Evolutionary conservation across 37 sponge, comb jelly and placozoan genomes (phyloP).

Genomic region (Spongia lamella): DNA sequence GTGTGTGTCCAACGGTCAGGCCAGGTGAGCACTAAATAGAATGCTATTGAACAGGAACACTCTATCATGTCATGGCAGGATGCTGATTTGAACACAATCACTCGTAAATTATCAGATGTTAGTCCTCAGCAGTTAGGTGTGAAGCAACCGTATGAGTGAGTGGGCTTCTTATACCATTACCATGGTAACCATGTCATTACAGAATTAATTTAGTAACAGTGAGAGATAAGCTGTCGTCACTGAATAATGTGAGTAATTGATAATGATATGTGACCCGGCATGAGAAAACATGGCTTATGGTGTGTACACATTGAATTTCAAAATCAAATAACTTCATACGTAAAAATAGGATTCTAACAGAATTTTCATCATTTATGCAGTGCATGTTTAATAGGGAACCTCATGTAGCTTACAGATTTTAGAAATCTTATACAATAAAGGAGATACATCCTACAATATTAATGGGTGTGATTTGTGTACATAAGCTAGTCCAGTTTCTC

Average conservation of each 20-base stretch:
- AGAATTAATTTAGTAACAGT: constrained; percentile 54
- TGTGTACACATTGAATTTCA: too few species aligned
- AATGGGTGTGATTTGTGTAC: too few species aligned
- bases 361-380: too few species aligned
- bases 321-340: too few species aligned
- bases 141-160: constrained; percentile 57
- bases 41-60: neutral
- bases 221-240: constrained; percentile 27
- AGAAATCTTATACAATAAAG: neutral
- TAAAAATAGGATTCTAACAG: too few species aligned
- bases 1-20: constrained; percentile 48
- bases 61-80: constrained; percentile 48
- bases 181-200: neutral
- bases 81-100: constrained; percentile 77
- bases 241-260: constrained; percentile 59
- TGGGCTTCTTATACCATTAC: neutral
- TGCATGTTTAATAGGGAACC: too few species aligned
- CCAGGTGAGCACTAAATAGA: constrained; percentile 36
- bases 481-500: neutral
- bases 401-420: too few species aligned
- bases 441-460: too few species aligned
- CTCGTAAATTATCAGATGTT: constrained; percentile 75
- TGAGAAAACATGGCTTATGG: too few species aligned
- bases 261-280: too few species aligned
- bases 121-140: constrained; percentile 65